A percentile compares a stretch with the other conserved stretches of the same genome.
phyloP scores from a whole-genome alignment of 2,888 invertebrate genomes.

The Lepetodrilus schrolli region DNA sequence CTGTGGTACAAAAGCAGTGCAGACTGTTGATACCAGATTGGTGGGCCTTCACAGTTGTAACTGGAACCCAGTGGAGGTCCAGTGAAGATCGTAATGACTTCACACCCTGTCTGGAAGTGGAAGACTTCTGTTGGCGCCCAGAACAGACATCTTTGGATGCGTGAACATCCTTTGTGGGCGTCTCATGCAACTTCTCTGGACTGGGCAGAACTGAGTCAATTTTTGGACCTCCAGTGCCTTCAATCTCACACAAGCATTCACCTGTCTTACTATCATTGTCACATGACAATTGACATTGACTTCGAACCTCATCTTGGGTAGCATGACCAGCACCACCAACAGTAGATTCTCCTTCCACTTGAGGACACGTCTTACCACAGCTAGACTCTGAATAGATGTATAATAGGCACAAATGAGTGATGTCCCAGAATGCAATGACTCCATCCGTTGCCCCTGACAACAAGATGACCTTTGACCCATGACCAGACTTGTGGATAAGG shows the following conservation, averaged over 20 bases:
- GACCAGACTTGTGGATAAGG: conserved; percentile 59
- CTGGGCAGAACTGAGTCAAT: no score
- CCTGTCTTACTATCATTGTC: no score
- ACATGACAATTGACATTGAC: no score
- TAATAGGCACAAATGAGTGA: conserved; percentile 66
- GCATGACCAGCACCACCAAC: no score
- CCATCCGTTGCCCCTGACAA: conserved; percentile 85
- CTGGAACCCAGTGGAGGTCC: conserved; percentile 21
- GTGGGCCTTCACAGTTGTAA: conserved; percentile 76
- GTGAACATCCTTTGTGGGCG: not conserved
- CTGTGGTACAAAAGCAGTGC: conserved; percentile 64
- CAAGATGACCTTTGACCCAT: conserved; percentile 64
- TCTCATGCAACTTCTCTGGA: not conserved
- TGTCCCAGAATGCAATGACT: conserved; percentile 81
- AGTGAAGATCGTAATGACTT: not conserved
- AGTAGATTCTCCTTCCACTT: not conserved
- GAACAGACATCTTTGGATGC: no score
- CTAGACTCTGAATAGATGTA: not conserved
- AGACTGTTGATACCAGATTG: conserved; percentile 87
- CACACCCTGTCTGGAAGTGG: not conserved
- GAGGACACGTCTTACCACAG: not conserved
- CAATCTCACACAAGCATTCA: no score
- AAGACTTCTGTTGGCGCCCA: no score
- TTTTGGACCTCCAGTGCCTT: no score
- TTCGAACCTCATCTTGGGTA: no score